Evolutionary conservation across 1,140 invertebrate genomes (phyloP).

Genomic region (Diprion similis): DNA sequence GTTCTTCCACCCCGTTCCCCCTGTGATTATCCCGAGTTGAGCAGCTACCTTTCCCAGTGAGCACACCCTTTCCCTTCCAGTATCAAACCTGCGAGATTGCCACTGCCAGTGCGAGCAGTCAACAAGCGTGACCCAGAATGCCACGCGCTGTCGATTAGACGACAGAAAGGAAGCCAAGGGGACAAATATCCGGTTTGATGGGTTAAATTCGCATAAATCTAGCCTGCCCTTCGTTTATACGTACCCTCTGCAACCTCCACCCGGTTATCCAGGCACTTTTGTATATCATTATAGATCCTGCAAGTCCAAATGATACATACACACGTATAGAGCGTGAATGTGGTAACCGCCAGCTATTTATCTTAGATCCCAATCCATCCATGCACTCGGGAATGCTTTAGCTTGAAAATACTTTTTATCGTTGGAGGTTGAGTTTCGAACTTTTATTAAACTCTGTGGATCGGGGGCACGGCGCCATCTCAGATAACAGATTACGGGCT

Average conservation of each 20-base stretch:
- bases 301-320: neutral
- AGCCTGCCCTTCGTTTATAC: constrained; percentile 9
- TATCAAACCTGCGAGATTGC: no score
- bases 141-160: constrained; percentile 20
- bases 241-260: constrained; percentile 7
- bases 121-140: constrained; percentile 11
- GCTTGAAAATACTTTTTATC: neutral
- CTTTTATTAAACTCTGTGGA: neutral
- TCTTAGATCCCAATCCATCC: constrained; percentile 2
- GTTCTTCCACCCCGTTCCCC: no score
- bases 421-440: neutral
- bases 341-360: neutral
- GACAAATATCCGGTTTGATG: constrained; percentile 15
- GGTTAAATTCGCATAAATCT: constrained; percentile 27
- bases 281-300: constrained; percentile 13
- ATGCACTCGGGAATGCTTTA: neutral
- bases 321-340: neutral
- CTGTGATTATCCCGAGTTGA: no score
- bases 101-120: neutral
- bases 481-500: no score
- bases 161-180: constrained; percentile 14
- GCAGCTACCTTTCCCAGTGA: no score
- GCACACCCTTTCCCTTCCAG: no score
- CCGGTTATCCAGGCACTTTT: neutral
- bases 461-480: neutral